phyloP scores from a whole-genome alignment of 2,113 vertebrate species.

The Octodon degus region DNA sequence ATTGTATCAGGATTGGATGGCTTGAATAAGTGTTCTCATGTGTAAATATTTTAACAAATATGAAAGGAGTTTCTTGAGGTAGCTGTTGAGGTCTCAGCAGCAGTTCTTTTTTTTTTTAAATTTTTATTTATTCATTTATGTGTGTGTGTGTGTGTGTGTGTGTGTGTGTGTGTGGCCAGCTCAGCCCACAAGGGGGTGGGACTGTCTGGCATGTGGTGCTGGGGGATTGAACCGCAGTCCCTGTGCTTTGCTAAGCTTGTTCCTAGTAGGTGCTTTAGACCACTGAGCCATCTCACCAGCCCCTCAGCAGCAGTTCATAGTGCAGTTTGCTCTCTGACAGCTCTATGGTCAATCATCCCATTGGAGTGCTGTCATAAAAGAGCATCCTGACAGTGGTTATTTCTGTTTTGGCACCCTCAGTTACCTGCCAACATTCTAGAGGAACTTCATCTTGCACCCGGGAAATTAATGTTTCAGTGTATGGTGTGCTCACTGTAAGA shows the following conservation, averaged over 20 bases:
- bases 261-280: too few relatives aligned
- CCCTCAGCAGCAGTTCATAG: neutral
- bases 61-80: neutral
- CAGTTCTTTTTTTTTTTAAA: too few relatives aligned
- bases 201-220: too few relatives aligned
- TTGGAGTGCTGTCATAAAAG: neutral
- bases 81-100: neutral
- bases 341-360: neutral
- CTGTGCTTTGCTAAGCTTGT: too few relatives aligned
- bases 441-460: neutral
- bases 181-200: too few relatives aligned
- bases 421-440: neutral
- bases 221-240: too few relatives aligned
- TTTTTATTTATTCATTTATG: too few relatives aligned
- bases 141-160: too few relatives aligned
- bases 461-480: neutral
- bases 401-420: neutral
- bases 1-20: neutral
- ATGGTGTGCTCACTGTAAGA: neutral
- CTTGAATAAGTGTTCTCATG: neutral
- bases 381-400: neutral
- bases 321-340: neutral
- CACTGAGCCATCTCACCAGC: too few relatives aligned
- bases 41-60: neutral
- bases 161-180: too few relatives aligned